Evolutionary conservation across 2,797 vertebrate genomes (phyloP).

Genomic region (Diplodus sargus): DNA sequence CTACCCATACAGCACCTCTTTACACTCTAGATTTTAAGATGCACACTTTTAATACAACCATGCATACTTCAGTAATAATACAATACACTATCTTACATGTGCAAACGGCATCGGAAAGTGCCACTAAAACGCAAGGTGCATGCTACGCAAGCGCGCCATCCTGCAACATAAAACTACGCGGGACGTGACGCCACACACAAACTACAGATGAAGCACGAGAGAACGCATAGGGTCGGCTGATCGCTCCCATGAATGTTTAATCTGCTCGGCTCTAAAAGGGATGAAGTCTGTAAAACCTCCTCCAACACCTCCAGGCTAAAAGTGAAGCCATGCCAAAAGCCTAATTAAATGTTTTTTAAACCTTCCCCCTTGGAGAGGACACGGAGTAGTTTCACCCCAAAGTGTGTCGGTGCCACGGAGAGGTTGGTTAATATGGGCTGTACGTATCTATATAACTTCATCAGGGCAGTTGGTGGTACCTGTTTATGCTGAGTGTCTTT

Average conservation of each 20-base stretch:
- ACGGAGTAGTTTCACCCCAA: slow-evolving; percentile 65
- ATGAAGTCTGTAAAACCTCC: slow-evolving; percentile 79
- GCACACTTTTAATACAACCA: slow-evolving; percentile 12
- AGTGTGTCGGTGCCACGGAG: slow-evolving; percentile 47
- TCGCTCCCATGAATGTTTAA: slow-evolving; percentile 84
- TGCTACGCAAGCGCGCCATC: background rate
- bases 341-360: slow-evolving; percentile 85
- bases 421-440: slow-evolving; percentile 54
- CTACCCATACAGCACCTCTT: slow-evolving; percentile 67
- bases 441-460: slow-evolving; percentile 24
- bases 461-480: slow-evolving; percentile 18
- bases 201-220: slow-evolving; percentile 67
- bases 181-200: slow-evolving; percentile 17
- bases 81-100: background rate
- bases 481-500: background rate
- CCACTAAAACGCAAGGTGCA: background rate
- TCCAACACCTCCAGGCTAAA: slow-evolving; percentile 82
- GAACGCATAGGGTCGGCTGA: slow-evolving; percentile 72
- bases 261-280: slow-evolving; percentile 74
- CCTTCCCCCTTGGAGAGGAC: slow-evolving; percentile 79
- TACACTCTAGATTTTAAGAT: slow-evolving; percentile 55
- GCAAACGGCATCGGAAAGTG: slow-evolving; percentile 15
- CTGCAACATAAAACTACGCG: slow-evolving; percentile 4
- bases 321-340: slow-evolving; percentile 81
- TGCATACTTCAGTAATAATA: background rate